phyloP scores from a whole-genome alignment of 2,113 vertebrate species.

The Garra rufa region DNA sequence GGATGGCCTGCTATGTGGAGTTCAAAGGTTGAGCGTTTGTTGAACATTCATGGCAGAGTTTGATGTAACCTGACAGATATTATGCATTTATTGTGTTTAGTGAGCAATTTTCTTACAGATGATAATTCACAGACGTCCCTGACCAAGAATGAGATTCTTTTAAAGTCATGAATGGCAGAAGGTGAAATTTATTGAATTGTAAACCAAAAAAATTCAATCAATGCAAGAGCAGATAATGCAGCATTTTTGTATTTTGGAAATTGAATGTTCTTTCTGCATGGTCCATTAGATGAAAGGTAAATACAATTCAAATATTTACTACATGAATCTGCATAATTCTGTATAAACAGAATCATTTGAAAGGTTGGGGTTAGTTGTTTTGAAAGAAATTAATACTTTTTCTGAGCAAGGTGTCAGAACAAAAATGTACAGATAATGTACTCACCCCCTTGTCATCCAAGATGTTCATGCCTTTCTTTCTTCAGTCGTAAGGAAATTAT shows the following conservation, averaged over 20 bases:
- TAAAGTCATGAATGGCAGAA: no score
- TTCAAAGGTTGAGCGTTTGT: slow-evolving; percentile 46
- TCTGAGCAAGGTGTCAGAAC: background rate
- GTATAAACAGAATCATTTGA: background rate
- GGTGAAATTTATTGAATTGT: background rate
- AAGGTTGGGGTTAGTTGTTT: background rate
- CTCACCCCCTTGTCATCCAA: no score
- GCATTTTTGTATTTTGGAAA: background rate
- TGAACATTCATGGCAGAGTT: background rate
- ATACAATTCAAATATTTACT: background rate
- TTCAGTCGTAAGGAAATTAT: no score
- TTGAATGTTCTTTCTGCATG: background rate
- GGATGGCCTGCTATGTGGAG: slow-evolving; percentile 24
- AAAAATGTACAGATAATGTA: no score
- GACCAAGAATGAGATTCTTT: background rate
- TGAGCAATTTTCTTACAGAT: slow-evolving; percentile 5
- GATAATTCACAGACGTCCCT: background rate
- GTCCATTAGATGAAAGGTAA: background rate
- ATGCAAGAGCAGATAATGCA: background rate
- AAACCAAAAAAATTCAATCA: background rate
- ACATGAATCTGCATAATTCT: background rate
- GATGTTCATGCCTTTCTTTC: no score
- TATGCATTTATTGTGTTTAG: slow-evolving; percentile 41
- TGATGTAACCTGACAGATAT: slow-evolving; percentile 49
- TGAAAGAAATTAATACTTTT: background rate